Evolutionary conservation across 2,113 vertebrate genomes (phyloP), one percentile per base, ranked within the genome.

Genomic region (Anhinga rufa): DNA sequence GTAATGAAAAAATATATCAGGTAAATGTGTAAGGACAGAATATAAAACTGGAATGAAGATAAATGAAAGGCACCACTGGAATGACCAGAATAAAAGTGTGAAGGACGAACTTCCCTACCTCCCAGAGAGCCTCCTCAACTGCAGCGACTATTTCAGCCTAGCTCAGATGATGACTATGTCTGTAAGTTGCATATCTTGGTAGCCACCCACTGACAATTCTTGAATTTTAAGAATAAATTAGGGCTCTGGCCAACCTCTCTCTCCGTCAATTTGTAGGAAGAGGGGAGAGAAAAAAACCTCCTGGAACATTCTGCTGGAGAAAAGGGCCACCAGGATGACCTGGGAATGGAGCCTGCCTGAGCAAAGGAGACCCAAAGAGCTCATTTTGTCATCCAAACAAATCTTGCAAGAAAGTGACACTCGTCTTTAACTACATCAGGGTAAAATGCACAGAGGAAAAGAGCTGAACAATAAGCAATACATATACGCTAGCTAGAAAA

Each of bases 171-270:
- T 48, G 38, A 93, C 62, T 55, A 55, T 82, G 36, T 49, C 85
- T 84, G 22, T 54, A 92, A 82, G 3, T 9, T 78, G 44, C 1
- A 0, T 19, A 71, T 95, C 65, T 82, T 72, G 60, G 86, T 89
- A 95, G 86, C 89, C 81, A 34, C 89, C 70, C 74, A 93, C 94
- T 77, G 58, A 83, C 74, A 94, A 62, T 65, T 90, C 68, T 52
- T 80, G 54, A 71, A 49, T 94, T 79, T 92, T 84, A 88, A 82
- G 69, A 93, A 54, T 54, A 84, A 89, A 92, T 84, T 61, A 88
- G 40, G 69, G 24, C 77, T 93, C 18, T 79, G 32, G 64, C 38
- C 52, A 82, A 54, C 44, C 52, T 79, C 60, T 26, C 58, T 58
- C 69, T 70, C 38, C 28, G 32, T 87, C 12, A 69, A 25, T 38